These are phyloP conservation scores for Gymnothorax javanicus DNA, from an alignment of 2,797 vertebrate genomes.

Conservation along the genomic window DNA sequence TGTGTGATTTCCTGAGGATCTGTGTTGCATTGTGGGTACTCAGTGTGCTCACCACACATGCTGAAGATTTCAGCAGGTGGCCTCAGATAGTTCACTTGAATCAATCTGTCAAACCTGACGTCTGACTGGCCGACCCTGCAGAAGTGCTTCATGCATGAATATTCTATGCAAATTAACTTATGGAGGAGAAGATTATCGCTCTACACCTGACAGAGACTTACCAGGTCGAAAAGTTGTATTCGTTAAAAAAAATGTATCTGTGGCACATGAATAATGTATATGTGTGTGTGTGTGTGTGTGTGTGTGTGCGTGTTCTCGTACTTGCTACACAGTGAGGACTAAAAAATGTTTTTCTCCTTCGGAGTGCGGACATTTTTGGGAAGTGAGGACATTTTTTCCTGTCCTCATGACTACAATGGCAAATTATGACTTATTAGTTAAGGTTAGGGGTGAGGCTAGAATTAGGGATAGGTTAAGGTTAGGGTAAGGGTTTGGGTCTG, in stretches of 20 bases:
- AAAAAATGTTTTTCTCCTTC: too few species aligned
- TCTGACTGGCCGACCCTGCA: background rate
- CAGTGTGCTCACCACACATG: background rate
- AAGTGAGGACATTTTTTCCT: too few species aligned
- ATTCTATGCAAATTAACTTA: background rate
- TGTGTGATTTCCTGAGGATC: slow-evolving; percentile 1
- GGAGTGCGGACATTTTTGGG: too few species aligned
- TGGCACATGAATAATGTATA: background rate
- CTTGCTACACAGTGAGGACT: too few species aligned
- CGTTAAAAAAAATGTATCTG: background rate
- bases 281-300: too few species aligned
- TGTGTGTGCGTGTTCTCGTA: too few species aligned
- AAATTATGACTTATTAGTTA: too few species aligned
- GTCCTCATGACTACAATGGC: too few species aligned
- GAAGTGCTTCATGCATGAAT: background rate
- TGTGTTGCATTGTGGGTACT: slow-evolving; percentile 5
- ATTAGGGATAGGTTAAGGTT: too few species aligned
- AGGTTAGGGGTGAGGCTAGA: too few species aligned
- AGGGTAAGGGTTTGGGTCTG: too few species aligned
- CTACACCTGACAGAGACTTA: background rate
- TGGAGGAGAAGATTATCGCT: background rate
- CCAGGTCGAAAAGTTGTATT: background rate
- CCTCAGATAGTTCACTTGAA: slow-evolving; percentile 34
- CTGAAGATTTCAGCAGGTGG: background rate
- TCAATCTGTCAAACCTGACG: background rate